These are phyloP conservation scores for Tupaia tana DNA, from an alignment of 2,113 vertebrate genomes.

Conservation along the genomic window DNA sequence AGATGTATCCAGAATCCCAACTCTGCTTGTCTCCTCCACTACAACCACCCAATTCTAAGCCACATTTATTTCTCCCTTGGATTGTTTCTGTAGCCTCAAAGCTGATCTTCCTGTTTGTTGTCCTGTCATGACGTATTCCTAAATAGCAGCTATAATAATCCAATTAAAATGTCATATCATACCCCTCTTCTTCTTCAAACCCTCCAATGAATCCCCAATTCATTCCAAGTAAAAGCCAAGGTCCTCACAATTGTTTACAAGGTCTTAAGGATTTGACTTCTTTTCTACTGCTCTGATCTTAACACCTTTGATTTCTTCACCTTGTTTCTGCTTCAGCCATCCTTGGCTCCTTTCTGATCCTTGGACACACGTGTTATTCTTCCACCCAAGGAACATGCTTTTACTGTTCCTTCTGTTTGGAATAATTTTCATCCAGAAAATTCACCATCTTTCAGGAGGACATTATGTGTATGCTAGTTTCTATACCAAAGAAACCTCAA, in stretches of 20 bases:
- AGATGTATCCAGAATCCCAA: background rate
- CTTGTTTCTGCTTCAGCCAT: background rate
- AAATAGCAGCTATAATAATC: background rate
- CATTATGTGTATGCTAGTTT: background rate
- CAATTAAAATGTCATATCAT: background rate
- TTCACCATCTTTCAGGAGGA: background rate
- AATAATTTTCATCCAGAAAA: background rate
- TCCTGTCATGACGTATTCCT: background rate
- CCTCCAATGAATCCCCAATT: background rate
- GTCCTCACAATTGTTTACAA: background rate
- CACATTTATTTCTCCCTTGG: background rate
- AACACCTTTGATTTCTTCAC: background rate
- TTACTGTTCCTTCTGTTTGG: background rate
- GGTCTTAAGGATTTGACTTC: background rate
- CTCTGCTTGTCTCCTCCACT: background rate
- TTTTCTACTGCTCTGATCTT: background rate
- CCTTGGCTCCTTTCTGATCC: background rate
- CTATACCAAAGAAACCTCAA: background rate
- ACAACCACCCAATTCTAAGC: background rate
- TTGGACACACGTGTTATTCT: background rate
- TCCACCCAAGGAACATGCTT: background rate
- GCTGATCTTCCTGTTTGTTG: background rate
- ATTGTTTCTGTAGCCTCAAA: background rate
- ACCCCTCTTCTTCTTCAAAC: background rate
- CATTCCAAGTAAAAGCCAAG: background rate